Evolutionary conservation across 2,888 invertebrate species (phyloP).

Genomic region (Ophion obscuratus): DNA sequence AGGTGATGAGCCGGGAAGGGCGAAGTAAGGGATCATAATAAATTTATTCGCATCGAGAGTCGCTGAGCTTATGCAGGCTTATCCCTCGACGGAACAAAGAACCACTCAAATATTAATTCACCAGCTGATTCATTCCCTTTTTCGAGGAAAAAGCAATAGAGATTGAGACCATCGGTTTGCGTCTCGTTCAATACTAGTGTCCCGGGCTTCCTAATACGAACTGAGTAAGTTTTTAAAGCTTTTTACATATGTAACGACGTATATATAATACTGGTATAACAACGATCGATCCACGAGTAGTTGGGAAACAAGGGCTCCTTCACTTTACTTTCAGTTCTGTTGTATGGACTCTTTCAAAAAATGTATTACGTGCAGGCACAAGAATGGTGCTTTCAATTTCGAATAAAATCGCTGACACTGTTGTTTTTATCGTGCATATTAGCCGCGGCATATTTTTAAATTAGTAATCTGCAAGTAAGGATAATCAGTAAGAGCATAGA

Average conservation of each 20-base stretch:
- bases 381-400: background rate
- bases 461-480: no score
- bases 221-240: conserved; percentile 12
- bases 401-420: background rate
- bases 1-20: conserved; percentile 27
- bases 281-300: background rate
- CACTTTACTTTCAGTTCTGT: background rate
- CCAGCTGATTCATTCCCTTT: conserved; percentile 46
- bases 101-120: conserved; percentile 49
- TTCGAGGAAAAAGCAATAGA: conserved; percentile 37
- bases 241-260: conserved; percentile 21
- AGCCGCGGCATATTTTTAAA: no score
- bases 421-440: background rate
- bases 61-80: conserved; percentile 54
- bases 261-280: conserved; percentile 4
- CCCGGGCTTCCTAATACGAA: conserved; percentile 10
- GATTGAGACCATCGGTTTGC: background rate
- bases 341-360: background rate
- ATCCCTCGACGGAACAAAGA: conserved; percentile 52
- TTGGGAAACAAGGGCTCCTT: background rate
- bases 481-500: no score
- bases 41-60: conserved; percentile 60
- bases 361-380: background rate
- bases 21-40: conserved; percentile 50
- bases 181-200: background rate